phyloP scores from a whole-genome alignment of 2,888 invertebrate genomes.

The Brachynemurus nebulosus region DNA sequence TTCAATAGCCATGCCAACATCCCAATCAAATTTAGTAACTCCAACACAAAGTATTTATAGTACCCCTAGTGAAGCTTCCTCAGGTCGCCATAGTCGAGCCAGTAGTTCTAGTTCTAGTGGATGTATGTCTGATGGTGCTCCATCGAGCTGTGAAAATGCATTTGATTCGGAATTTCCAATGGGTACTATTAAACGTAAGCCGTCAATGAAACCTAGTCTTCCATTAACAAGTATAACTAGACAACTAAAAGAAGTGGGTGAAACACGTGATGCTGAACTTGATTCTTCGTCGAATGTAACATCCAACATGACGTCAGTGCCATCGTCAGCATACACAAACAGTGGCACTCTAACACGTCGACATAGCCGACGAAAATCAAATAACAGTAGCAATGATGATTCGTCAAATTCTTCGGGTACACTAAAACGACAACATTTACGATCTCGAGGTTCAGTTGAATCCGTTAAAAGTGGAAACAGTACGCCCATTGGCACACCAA shows the following conservation, averaged over 20 bases:
- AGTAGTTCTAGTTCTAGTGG: slow-evolving; percentile 78
- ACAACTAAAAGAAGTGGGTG: slow-evolving; percentile 77
- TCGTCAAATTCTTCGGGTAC: slow-evolving; percentile 31
- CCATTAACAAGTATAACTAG: slow-evolving; percentile 83
- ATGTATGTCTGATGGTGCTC: slow-evolving; percentile 63
- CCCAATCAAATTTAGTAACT: slow-evolving; percentile 28
- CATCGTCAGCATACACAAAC: slow-evolving; percentile 10
- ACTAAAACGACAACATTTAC: slow-evolving; percentile 44
- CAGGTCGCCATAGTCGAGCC: slow-evolving; percentile 55
- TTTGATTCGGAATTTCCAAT: slow-evolving; percentile 65
- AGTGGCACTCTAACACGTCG: slow-evolving; percentile 34
- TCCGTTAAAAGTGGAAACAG: slow-evolving; percentile 36
- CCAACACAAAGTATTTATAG: slow-evolving; percentile 32
- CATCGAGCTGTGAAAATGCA: slow-evolving; percentile 54
- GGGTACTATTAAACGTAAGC: slow-evolving; percentile 83
- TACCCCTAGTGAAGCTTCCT: slow-evolving; percentile 29
- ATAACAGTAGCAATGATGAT: slow-evolving; percentile 30
- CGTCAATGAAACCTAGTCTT: slow-evolving; percentile 82
- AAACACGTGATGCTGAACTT: slow-evolving; percentile 44
- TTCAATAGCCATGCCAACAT: slow-evolving; percentile 44
- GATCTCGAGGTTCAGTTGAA: slow-evolving; percentile 34
- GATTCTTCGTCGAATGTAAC: too few species aligned
- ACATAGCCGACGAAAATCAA: slow-evolving; percentile 37
- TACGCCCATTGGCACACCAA: slow-evolving; percentile 36
- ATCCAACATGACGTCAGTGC: slow-evolving; percentile 26